A percentile compares a stretch with the other conserved stretches of the same genome.
These are phyloP conservation scores for Drosophila meridionalis DNA, from an alignment of 2,888 invertebrate genomes.

Conservation along the genomic window DNA sequence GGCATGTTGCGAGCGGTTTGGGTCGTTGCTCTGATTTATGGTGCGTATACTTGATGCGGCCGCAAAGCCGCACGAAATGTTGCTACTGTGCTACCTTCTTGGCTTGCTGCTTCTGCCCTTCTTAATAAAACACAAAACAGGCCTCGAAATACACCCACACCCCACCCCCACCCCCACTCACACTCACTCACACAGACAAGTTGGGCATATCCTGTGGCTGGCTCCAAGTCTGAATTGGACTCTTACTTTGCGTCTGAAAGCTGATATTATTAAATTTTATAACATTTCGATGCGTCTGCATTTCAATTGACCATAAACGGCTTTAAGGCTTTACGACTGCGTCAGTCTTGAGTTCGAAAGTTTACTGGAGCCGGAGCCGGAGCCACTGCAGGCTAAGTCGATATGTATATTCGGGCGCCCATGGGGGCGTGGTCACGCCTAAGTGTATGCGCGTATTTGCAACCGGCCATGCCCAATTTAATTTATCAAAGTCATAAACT, in stretches of 20 bases:
- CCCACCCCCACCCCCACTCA: conserved; percentile 12
- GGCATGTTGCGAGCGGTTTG: conserved; percentile 47
- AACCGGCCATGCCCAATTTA: conserved; percentile 66
- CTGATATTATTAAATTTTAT: conserved; percentile 73
- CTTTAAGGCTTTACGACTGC: conserved; percentile 56
- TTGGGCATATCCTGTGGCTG: conserved; percentile 2
- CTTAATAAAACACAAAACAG: conserved; percentile 54
- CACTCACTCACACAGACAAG: conserved; percentile 1
- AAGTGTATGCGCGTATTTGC: conserved; percentile 16
- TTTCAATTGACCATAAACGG: conserved; percentile 76
- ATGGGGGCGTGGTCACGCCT: not conserved
- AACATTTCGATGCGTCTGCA: conserved; percentile 78
- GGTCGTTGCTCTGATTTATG: conserved; percentile 73
- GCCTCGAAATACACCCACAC: conserved; percentile 40
- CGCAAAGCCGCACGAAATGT: conserved; percentile 70
- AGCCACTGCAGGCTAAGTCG: conserved; percentile 15
- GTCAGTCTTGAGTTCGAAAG: conserved; percentile 46
- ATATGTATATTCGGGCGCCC: conserved; percentile 20
- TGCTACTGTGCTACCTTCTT: conserved; percentile 28
- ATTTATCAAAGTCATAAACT: conserved; percentile 81
- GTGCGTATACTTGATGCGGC: conserved; percentile 77
- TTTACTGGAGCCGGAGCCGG: conserved; percentile 19
- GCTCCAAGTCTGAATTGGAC: conserved; percentile 6
- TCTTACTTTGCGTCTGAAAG: conserved; percentile 8
- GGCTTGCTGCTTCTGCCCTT: conserved; percentile 5